Evolutionary conservation across 1,140 invertebrate species (phyloP), one percentile per base, ranked within the genome.

Genomic region (Protaetia brevitarsis): DNA sequence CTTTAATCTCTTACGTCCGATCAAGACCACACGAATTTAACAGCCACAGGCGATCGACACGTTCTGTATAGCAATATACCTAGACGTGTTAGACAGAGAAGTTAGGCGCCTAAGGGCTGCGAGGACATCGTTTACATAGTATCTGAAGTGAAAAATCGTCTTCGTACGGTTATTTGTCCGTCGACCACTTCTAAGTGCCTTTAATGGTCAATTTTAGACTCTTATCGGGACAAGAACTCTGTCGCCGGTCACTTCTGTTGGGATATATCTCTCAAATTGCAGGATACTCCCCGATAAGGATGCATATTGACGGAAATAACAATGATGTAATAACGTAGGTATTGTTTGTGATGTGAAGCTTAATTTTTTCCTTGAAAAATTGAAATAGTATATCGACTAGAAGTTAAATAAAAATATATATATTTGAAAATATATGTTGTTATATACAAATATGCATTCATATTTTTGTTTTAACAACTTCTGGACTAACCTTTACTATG

Each of bases 191-290:
- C 41, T 51, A 51, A 51, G 41, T 51, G 41, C 41, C 41, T 51
- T 51, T 51, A 51, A 51, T 51, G 41, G 41, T 51, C 41, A 51
- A 51, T 51, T 51, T 51, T 51, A 51, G 41, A 51, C 26, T 51
- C 19, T 51, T 51, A 51, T 51, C 41, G 19, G 41, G 19, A 51
- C 41, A 51, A 51, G 41, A 51, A 51, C 41, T 51, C 41, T 51
- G 41, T 51, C 41, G 41, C 41, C 41, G 26, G 41, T 51, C 41
- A 51, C 41, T 51, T 51, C 41, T 51, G 41, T 51, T 51, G 21
- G 41, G 26, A 51, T 23, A 23, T 51, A 23, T 51, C 41, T 51
- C 19, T 26, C 13, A n/a, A n/a, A n/a, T n/a, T n/a, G n/a, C n/a
- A n/a, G n/a, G n/a, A n/a, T n/a, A n/a, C n/a, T n/a, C n/a, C n/a